These are phyloP conservation scores for Prionailurus viverrinus DNA, from an alignment of 2,113 vertebrate genomes.

Conservation along the genomic window DNA sequence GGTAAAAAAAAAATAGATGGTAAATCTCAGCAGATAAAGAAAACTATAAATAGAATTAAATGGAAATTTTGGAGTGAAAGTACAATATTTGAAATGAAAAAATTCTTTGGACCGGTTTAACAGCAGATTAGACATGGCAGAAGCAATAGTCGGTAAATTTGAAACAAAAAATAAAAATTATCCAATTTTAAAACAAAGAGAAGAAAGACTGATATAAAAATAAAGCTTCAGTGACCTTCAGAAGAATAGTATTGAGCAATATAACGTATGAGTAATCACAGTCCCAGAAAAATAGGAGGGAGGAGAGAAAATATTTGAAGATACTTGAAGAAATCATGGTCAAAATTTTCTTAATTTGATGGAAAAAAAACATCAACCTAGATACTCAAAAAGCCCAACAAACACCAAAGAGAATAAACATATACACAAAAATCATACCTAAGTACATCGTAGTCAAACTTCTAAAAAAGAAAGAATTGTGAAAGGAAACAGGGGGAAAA, in stretches of 20 bases:
- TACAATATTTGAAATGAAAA: slow-evolving; percentile 2
- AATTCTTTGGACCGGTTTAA: not conserved
- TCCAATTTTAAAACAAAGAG: not conserved
- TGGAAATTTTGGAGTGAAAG: not conserved
- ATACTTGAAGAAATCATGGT: not conserved
- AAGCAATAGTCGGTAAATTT: not conserved
- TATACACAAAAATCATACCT: not conserved
- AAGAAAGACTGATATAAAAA: not conserved
- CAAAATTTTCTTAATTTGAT: not conserved
- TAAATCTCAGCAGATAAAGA: not conserved
- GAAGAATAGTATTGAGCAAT: not conserved
- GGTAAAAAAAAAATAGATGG: not conserved
- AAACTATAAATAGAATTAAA: not conserved
- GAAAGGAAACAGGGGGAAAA: not conserved
- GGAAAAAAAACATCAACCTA: not conserved
- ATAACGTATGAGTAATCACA: not conserved
- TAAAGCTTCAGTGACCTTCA: not conserved
- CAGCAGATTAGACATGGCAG: not conserved
- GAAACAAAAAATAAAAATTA: slow-evolving; percentile 34
- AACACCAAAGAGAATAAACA: not conserved
- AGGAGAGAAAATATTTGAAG: not conserved
- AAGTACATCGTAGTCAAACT: not conserved
- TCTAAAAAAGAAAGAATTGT: slow-evolving; percentile 3
- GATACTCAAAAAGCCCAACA: not conserved
- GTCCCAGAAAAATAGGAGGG: not conserved